Conservation (phyloP, 2,797 vertebrate genomes). For the Chelon labrosus region DNA sequence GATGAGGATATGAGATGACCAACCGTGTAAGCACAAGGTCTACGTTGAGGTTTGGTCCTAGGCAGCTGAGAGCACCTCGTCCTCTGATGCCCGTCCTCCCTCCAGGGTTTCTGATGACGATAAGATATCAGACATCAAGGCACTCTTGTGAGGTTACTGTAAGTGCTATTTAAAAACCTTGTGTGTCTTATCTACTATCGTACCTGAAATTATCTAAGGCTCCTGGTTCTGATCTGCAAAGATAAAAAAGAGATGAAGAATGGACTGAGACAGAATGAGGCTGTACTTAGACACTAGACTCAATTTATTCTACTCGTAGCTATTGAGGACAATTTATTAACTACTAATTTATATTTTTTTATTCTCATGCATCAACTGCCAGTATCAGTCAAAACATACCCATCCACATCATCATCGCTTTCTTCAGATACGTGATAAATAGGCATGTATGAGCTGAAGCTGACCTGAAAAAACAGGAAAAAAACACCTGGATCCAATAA, state of each 20-base stretch:
- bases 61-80: constrained; percentile 84
- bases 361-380: too few species aligned
- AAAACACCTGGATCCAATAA: constrained; percentile 5
- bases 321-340: too few species aligned
- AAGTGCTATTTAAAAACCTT: constrained; percentile 16
- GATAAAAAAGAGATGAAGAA: constrained; percentile 22
- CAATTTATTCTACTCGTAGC: too few species aligned
- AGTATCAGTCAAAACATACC: constrained; percentile 49
- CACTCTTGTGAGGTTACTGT: constrained; percentile 5
- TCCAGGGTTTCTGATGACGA: constrained; percentile 80
- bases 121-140: constrained; percentile 35
- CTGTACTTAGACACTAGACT: neutral
- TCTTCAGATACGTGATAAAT: constrained; percentile 76
- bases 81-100: constrained; percentile 93
- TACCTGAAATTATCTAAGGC: constrained; percentile 76
- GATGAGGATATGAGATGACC: constrained; percentile 33
- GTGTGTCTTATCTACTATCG: constrained; percentile 14
- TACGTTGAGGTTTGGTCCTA: constrained; percentile 90
- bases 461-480: constrained; percentile 77
- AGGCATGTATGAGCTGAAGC: constrained; percentile 88
- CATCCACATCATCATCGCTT: constrained; percentile 34
- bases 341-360: too few species aligned
- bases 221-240: constrained; percentile 65
- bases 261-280: neutral
- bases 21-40: constrained; percentile 91